A percentile compares a stretch with the other conserved stretches of the same genome.
Evolutionary conservation across 2,113 vertebrate species (phyloP).

Genomic region (Pelvicachromis taeniatus): DNA sequence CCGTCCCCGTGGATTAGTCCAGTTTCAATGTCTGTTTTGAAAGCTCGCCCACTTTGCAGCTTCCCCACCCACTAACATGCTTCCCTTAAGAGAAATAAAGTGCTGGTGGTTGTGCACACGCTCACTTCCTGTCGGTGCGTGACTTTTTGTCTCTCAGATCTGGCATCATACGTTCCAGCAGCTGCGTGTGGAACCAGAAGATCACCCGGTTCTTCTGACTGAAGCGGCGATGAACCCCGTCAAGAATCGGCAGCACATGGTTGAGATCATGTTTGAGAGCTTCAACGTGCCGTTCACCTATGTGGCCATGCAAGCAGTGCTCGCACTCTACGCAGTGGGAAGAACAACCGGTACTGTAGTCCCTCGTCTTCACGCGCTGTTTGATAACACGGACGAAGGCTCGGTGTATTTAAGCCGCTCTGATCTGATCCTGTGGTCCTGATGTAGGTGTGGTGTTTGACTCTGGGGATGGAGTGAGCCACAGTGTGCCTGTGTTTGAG

Average conservation of each 20-base stretch:
- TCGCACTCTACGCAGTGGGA: slow-evolving; percentile 70
- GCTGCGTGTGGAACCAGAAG: slow-evolving; percentile 58
- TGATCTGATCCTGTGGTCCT: neutral
- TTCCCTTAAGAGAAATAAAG: neutral
- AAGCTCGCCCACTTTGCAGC: neutral
- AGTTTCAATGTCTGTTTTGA: neutral
- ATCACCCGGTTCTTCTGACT: slow-evolving; percentile 72
- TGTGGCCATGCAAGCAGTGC: slow-evolving; percentile 73
- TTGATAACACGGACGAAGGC: neutral
- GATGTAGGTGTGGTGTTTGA: slow-evolving; percentile 73
- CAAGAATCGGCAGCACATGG: slow-evolving; percentile 60
- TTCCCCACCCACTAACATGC: neutral
- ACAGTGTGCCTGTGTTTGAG: slow-evolving; percentile 76
- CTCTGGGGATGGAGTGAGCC: slow-evolving; percentile 45
- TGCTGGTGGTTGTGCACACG: too few relatives aligned
- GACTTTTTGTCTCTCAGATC: slow-evolving; percentile 46
- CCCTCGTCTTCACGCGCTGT: fast-evolving
- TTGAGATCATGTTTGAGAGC: slow-evolving; percentile 75
- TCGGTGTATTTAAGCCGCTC: neutral
- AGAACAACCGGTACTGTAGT: slow-evolving; percentile 59
- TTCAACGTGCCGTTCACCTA: slow-evolving; percentile 69
- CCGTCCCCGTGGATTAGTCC: neutral
- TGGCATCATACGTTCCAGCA: slow-evolving; percentile 74
- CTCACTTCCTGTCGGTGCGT: neutral
- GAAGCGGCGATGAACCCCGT: slow-evolving; percentile 67